Conservation (phyloP, 2,888 invertebrate species). For the Melinaea menophilus region DNA sequence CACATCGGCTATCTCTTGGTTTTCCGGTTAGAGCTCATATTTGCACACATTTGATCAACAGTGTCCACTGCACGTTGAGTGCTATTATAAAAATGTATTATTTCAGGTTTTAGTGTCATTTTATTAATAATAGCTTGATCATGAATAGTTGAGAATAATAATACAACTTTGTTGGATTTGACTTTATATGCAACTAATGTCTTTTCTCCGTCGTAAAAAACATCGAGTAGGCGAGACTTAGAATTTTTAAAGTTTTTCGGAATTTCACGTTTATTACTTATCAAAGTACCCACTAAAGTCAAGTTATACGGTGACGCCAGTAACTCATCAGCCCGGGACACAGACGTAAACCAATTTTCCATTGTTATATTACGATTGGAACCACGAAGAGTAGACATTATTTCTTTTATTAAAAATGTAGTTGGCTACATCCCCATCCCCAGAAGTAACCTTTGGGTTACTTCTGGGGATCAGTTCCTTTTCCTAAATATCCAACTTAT, state of each 20-base stretch:
- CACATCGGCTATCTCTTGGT: constrained; percentile 5
- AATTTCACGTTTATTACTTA: constrained; percentile 7
- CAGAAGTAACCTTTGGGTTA: no score
- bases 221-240: constrained; percentile 13
- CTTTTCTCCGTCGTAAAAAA: constrained; percentile 20
- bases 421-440: no score
- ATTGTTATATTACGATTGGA: constrained; percentile 15
- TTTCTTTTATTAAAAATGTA: constrained; percentile 6
- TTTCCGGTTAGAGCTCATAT: constrained; percentile 11
- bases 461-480: background rate
- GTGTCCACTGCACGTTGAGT: constrained; percentile 27
- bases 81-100: constrained; percentile 28
- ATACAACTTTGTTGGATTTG: constrained; percentile 28
- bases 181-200: constrained; percentile 28
- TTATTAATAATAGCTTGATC: constrained; percentile 23
- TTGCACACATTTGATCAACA: constrained; percentile 31
- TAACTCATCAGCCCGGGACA: constrained; percentile 10
- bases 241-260: constrained; percentile 12
- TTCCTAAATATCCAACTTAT: constrained; percentile 11
- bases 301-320: background rate
- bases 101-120: constrained; percentile 23
- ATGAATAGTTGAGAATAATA: constrained; percentile 23
- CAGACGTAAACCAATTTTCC: constrained; percentile 24
- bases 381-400: constrained; percentile 5
- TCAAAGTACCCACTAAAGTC: no score